Evolutionary conservation across 1,140 invertebrate genomes (phyloP).

Genomic region (Lepidurus packardi): DNA sequence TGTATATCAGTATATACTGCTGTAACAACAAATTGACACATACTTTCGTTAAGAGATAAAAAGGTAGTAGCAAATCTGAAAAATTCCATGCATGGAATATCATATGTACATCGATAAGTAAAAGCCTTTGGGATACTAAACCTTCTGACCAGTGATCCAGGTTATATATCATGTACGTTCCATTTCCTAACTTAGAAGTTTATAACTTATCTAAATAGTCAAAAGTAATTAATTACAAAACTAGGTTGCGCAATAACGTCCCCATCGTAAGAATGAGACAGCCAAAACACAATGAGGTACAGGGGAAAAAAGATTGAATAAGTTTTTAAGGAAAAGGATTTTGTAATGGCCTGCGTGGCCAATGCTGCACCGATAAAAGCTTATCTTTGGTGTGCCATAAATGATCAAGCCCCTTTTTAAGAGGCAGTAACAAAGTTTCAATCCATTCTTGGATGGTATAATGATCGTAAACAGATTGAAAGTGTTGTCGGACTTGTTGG

Average conservation of each 20-base stretch:
- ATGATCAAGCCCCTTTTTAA: slow-evolving; percentile 39
- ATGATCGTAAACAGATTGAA: slow-evolving; percentile 42
- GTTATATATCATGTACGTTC: too few species aligned
- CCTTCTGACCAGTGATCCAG: too few species aligned
- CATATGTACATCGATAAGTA: too few species aligned
- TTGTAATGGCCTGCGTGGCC: slow-evolving; percentile 36
- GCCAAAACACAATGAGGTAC: too few species aligned
- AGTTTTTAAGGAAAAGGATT: not conserved
- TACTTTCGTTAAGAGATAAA: too few species aligned
- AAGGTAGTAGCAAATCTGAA: too few species aligned
- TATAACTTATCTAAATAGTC: too few species aligned
- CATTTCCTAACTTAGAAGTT: too few species aligned
- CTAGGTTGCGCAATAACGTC: not conserved
- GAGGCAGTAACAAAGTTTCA: slow-evolving; percentile 41
- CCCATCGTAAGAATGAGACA: not conserved
- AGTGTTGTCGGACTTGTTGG: slow-evolving; percentile 38
- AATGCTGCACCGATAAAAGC: slow-evolving; percentile 34
- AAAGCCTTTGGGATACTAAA: too few species aligned
- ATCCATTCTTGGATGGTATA: slow-evolving; percentile 45
- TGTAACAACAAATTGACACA: too few species aligned
- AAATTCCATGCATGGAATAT: too few species aligned
- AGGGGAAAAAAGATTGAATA: not conserved
- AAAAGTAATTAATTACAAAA: too few species aligned
- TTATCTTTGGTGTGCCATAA: slow-evolving; percentile 35
- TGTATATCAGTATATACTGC: not conserved